Evolutionary conservation across 2,113 vertebrate genomes (phyloP).

Genomic region (Chaetodon trifascialis): DNA sequence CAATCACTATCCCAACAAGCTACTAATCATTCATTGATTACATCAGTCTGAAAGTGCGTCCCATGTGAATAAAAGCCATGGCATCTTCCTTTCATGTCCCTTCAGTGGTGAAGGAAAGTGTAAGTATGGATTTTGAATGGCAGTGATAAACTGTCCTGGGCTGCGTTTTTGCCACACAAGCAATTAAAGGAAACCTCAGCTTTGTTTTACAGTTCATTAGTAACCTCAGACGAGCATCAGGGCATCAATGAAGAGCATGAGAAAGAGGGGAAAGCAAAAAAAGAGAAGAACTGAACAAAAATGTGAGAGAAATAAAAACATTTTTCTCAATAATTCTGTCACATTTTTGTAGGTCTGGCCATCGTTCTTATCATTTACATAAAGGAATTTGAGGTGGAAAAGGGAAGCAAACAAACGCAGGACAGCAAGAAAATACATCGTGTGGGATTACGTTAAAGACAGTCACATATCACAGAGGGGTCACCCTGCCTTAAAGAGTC

Average conservation of each 20-base stretch:
- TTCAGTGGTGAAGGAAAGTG: not conserved
- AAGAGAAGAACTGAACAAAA: too few species aligned
- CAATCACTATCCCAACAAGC: constrained; percentile 55
- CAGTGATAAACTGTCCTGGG: constrained; percentile 10
- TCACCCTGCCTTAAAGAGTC: constrained; percentile 20
- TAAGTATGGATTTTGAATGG: constrained; percentile 22
- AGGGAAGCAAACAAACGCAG: too few species aligned
- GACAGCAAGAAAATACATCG: too few species aligned
- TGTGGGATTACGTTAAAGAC: not conserved
- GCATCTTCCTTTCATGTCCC: not conserved
- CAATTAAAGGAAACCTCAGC: not conserved
- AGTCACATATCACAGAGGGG: constrained; percentile 24
- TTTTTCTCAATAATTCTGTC: too few species aligned
- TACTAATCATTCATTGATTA: constrained; percentile 62
- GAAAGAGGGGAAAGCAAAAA: not conserved
- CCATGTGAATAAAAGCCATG: constrained; percentile 20
- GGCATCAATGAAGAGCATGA: not conserved
- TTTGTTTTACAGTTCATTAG: constrained; percentile 33
- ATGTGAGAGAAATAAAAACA: too few species aligned
- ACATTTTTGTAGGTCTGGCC: too few species aligned
- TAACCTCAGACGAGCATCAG: constrained; percentile 4
- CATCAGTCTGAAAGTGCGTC: not conserved
- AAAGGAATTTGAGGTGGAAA: too few species aligned
- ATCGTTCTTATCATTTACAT: too few species aligned
- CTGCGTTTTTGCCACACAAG: constrained; percentile 16